A percentile compares a stretch with the other conserved stretches of the same genome.
These are phyloP conservation scores for Pyrrhia umbra DNA, from an alignment of 2,888 invertebrate species.

Conservation along the genomic window DNA sequence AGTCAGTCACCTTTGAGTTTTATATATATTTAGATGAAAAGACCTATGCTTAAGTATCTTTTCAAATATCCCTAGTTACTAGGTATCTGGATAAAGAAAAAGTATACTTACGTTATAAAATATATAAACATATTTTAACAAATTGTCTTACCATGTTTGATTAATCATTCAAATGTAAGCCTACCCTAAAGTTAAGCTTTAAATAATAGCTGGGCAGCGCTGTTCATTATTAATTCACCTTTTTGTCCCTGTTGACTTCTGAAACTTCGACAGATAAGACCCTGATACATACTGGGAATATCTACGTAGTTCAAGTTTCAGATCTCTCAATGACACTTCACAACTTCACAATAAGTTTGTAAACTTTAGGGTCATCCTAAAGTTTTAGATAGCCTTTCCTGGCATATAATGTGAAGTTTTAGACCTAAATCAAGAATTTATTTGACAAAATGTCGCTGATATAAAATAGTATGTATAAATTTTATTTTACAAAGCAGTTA, in stretches of 20 bases:
- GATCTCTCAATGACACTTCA: not conserved
- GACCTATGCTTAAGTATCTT: too few relatives aligned
- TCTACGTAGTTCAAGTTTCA: not conserved
- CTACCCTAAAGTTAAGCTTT: not conserved
- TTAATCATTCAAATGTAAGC: not conserved
- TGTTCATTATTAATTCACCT: slow-evolving; percentile 17
- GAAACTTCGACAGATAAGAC: slow-evolving; percentile 21
- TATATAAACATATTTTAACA: too few relatives aligned
- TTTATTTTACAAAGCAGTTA: too few relatives aligned
- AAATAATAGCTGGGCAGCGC: not conserved
- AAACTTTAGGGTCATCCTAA: not conserved
- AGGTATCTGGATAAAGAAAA: too few relatives aligned
- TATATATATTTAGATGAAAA: too few relatives aligned
- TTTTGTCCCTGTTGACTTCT: slow-evolving; percentile 30
- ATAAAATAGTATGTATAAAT: too few relatives aligned
- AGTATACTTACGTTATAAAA: too few relatives aligned
- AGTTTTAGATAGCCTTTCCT: not conserved
- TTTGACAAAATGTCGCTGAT: not conserved
- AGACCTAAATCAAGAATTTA: not conserved
- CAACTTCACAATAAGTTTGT: not conserved
- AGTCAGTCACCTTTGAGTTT: too few relatives aligned
- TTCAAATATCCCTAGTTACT: too few relatives aligned
- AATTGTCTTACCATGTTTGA: too few relatives aligned
- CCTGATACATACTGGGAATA: slow-evolving; percentile 4
- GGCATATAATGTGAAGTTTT: not conserved